A percentile compares a stretch with the other conserved stretches of the same genome.
Conservation (phyloP, 2,797 vertebrate genomes). For the Arctocebus calabarensis region DNA sequence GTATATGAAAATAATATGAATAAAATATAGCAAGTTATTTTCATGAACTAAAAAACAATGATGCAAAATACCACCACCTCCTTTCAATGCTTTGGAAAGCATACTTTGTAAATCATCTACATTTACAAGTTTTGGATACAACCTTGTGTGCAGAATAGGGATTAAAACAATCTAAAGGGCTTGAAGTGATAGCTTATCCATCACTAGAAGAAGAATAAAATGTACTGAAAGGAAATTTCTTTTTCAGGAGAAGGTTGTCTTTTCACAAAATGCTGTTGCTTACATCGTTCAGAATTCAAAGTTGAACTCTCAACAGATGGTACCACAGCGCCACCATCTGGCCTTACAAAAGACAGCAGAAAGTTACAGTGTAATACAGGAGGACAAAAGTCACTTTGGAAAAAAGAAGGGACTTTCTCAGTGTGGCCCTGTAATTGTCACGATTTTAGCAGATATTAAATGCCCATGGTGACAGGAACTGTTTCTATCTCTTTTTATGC, state of each 20-base stretch:
- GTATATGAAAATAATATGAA: not conserved
- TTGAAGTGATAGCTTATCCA: not conserved
- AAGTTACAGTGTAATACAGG: fast-evolving
- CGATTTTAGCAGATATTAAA: not conserved
- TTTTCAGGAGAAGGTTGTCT: not conserved
- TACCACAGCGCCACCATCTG: conserved; percentile 84
- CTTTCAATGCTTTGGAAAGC: not conserved
- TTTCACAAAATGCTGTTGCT: not conserved
- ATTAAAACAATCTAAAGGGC: not conserved
- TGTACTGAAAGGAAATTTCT: not conserved
- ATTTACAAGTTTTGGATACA: not conserved
- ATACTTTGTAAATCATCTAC: not conserved
- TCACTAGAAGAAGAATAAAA: not conserved
- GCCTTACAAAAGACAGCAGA: not conserved
- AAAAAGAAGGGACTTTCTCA: not conserved
- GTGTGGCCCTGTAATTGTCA: too few relatives aligned
- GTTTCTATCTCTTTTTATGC: not conserved
- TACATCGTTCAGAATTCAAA: not conserved
- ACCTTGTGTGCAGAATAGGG: not conserved
- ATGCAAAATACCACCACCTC: not conserved
- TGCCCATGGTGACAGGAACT: not conserved
- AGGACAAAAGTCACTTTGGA: not conserved
- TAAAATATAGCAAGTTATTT: not conserved
- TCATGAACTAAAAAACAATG: not conserved
- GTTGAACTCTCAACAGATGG: not conserved